Evolutionary conservation across 2,797 vertebrate genomes (phyloP), one percentile per base, ranked within the genome.

Genomic region (Cirrhinus molitorella): DNA sequence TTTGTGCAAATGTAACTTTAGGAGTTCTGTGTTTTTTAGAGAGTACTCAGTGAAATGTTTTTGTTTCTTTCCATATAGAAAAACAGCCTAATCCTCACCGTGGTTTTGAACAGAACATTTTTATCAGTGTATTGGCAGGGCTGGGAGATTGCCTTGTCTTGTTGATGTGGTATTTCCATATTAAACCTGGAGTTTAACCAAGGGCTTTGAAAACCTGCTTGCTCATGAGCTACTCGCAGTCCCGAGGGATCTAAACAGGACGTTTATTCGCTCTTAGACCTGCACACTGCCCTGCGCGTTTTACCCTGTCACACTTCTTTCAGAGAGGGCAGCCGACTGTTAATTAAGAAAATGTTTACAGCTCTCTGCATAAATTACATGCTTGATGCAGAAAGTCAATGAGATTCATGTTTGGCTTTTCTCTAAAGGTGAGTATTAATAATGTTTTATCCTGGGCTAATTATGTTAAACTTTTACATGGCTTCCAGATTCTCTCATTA

Each of bases 271-370:
- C 91, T 91, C 91, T 75, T 71, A 86, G 86, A 91, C 92, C 91
- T 90, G 92, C 86, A 92, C 89, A 91, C 91, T 91, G 92, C 93
- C 92, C 92, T 83, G 84, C 91, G 93, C 92, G 91, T 92, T 93
- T 88, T 83, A 91, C 91, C 57, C 92, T 93, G 92, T 94, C 93
- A 94, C 89, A 90, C 89, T 89, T 90, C 91, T 93, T 94, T 90
- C 91, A 78, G 89, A 89, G 90, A 93, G 94, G 93, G 91, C 92
- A 93, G 86, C 37, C 61, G 57, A 88, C 92, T 90, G 93, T 94
- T 94, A 94, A 95, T 94, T 94, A 94, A 93, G 82, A 78, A 83
- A 83, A 83, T 78, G 82, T 83, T 83, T 83, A 78, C 82, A 19
- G 65, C 82, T 40, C 55, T 83, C 74, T 67, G 73, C 66, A 78